Conservation (phyloP, 2,888 invertebrate species). For the Synanthedon myopaeformis region DNA sequence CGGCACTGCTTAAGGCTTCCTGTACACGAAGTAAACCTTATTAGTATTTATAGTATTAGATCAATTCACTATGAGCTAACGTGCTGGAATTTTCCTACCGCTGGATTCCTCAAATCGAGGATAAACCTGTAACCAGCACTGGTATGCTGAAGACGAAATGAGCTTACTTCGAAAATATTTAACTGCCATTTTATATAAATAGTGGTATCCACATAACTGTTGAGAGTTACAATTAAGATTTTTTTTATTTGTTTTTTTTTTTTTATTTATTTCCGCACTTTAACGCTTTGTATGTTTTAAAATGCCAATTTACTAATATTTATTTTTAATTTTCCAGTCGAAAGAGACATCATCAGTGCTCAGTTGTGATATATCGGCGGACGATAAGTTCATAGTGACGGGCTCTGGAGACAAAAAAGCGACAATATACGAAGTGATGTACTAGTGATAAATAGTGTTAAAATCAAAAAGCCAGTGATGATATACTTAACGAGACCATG, state of each 20-base stretch:
- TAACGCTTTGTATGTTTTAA: background rate
- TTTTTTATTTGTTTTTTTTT: background rate
- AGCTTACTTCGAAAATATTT: no score
- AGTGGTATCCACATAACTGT: no score
- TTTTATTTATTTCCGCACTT: background rate
- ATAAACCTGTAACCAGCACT: no score
- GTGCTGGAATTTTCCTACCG: no score
- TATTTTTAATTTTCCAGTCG: constrained; percentile 71
- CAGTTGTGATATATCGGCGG: constrained; percentile 97
- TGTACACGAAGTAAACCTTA: no score
- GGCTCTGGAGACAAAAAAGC: constrained; percentile 99
- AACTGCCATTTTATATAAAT: no score
- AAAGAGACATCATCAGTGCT: constrained; percentile 98
- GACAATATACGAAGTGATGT: constrained; percentile 96
- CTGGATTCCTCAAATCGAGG: no score
- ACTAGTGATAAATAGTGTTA: constrained; percentile 45
- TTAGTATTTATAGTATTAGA: no score
- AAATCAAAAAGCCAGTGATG: constrained; percentile 7
- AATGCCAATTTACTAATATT: constrained; percentile 1
- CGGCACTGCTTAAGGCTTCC: no score
- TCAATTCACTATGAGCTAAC: no score
- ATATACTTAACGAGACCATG: background rate
- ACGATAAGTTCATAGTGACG: constrained; percentile 98
- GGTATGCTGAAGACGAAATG: no score
- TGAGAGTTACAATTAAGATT: background rate